Conservation (phyloP, 2,797 vertebrate genomes). For the Microtus californicus region DNA sequence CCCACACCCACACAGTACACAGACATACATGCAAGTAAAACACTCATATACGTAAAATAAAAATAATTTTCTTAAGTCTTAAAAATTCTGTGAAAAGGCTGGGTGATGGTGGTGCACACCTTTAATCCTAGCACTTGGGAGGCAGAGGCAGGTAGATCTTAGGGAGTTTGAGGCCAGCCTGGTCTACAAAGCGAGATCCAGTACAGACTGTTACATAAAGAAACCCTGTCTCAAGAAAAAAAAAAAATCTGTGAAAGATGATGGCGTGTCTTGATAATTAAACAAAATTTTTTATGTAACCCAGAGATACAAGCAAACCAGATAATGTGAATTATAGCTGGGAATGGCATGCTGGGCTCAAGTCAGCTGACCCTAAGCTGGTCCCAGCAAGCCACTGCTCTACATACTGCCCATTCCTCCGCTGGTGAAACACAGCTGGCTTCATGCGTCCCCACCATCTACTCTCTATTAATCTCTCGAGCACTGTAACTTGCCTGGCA, state of each 20-base stretch:
- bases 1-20: no score
- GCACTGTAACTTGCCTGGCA: background rate
- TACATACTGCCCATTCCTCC: background rate
- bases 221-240: background rate
- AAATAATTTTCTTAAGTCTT: background rate
- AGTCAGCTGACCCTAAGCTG: background rate
- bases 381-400: background rate
- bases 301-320: conserved; percentile 5
- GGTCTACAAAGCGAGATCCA: no score
- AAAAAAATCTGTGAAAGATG: background rate
- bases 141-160: no score
- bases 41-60: background rate
- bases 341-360: background rate
- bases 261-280: conserved; percentile 12
- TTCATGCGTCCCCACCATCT: background rate
- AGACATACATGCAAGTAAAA: background rate
- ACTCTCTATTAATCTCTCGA: background rate
- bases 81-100: background rate
- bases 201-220: no score
- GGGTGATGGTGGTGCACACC: no score
- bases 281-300: background rate
- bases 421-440: background rate
- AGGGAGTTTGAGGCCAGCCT: no score
- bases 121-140: no score
- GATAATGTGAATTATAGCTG: background rate